These are phyloP conservation scores for Otolemur crassicaudatus DNA, from an alignment of 2,797 vertebrate genomes.

Conservation along the genomic window DNA sequence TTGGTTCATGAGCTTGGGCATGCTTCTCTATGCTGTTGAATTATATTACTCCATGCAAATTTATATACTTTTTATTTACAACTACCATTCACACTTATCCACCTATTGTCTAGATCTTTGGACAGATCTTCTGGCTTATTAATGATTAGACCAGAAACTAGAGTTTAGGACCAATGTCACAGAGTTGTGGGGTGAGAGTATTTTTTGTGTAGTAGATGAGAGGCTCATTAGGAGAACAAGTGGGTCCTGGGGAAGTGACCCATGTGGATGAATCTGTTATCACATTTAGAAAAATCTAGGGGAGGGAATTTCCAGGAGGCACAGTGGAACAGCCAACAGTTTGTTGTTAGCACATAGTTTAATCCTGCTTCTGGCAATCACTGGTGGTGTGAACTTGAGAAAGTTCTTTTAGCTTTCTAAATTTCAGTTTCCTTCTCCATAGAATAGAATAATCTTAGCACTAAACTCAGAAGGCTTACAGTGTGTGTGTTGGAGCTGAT, in stretches of 20 bases:
- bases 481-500: neutral
- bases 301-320: neutral
- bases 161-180: neutral
- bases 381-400: neutral
- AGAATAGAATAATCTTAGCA: neutral
- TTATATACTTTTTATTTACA: neutral
- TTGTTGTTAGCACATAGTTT: neutral
- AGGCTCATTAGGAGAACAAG: neutral
- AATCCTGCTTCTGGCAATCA: neutral
- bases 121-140: neutral
- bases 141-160: neutral
- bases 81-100: neutral
- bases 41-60: neutral
- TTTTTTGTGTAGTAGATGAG: neutral
- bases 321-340: neutral
- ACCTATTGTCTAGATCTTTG: neutral
- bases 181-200: fast-evolving
- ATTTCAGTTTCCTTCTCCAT: neutral
- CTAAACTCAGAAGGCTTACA: neutral
- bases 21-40: neutral
- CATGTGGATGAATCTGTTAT: neutral
- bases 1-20: neutral
- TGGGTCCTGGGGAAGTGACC: neutral
- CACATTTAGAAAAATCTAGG: neutral
- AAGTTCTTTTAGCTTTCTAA: neutral